Conservation (phyloP, 1,140 invertebrate species). For the Diorhabda carinulata region DNA sequence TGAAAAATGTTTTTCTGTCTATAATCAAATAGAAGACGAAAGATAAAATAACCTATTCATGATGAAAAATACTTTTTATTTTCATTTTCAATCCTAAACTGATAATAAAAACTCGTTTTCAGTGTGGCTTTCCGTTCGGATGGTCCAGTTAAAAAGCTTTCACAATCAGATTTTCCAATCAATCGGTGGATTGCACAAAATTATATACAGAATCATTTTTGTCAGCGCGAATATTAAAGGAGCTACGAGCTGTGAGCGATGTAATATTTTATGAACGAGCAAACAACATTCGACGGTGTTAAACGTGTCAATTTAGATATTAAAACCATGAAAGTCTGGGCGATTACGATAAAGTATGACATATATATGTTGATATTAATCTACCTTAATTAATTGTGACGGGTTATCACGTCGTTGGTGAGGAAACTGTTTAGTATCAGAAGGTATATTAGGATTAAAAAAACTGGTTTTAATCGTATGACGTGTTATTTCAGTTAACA, state of each 20-base stretch:
- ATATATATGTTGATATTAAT: background rate
- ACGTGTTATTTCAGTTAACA: too few relatives aligned
- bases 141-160: background rate
- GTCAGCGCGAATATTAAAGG: background rate
- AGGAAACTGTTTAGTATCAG: too few relatives aligned
- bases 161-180: background rate
- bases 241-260: background rate
- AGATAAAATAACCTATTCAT: too few relatives aligned
- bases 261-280: background rate
- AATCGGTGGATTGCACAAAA: background rate
- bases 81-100: too few relatives aligned
- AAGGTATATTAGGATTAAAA: too few relatives aligned
- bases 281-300: background rate
- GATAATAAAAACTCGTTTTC: background rate
- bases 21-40: too few relatives aligned
- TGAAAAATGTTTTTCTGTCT: too few relatives aligned
- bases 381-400: too few relatives aligned
- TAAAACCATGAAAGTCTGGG: background rate
- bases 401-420: too few relatives aligned
- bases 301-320: background rate
- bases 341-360: slow-evolving; percentile 2
- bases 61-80: too few relatives aligned
- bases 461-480: too few relatives aligned
- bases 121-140: background rate
- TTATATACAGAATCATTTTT: background rate